Evolutionary conservation across 1,140 invertebrate species (phyloP), one percentile per base, ranked within the genome.

Genomic region (Triops cancriformis): DNA sequence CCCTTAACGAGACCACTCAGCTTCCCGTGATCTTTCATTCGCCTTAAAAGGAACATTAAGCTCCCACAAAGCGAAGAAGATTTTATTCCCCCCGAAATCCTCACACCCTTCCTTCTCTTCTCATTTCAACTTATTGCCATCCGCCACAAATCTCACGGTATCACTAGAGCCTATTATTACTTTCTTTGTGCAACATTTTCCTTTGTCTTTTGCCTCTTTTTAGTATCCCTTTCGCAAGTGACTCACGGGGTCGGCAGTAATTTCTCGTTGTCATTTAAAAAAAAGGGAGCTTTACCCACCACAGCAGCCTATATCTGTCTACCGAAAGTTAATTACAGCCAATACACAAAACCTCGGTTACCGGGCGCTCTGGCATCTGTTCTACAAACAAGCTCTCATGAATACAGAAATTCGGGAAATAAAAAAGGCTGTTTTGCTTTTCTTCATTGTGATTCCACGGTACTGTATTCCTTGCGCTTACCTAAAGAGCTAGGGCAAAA

Each of bases 141-240:
- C 51, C 51, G 51, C 51, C 51, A 64, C 51, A 64, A 64, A 64
- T 64, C 51, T 23, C 51, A 64, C 51, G 51, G 51, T 64, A 64
- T 64, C 51, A 23, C n/a, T 6, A 64, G 51, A 64, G 10, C 14
- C 51, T 23, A 23, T 64, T 64, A 64, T 64, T 64, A 64, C 51
- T 64, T 64, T 64, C 23, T 14, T 37, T 14, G 14, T 64, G 18
- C 18, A 23, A 64, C 51, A n/a, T 64, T n/a, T 64, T 1, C 31
- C 31, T 37, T 64, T 64, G 51, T 18, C 51, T 5, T 23, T 64
- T 23, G 18, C 9, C 18, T 9, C 51, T 23, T 64, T 64, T 64
- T 23, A 64, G 6, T 23, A n/a, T 23, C 2, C 23, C 14, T 64
- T 12, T n/a, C 23, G 23, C 14, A 64, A 1, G 51, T 18, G 18